phyloP scores from a whole-genome alignment of 2,888 invertebrate genomes.

The Parascotia fuliginaria region DNA sequence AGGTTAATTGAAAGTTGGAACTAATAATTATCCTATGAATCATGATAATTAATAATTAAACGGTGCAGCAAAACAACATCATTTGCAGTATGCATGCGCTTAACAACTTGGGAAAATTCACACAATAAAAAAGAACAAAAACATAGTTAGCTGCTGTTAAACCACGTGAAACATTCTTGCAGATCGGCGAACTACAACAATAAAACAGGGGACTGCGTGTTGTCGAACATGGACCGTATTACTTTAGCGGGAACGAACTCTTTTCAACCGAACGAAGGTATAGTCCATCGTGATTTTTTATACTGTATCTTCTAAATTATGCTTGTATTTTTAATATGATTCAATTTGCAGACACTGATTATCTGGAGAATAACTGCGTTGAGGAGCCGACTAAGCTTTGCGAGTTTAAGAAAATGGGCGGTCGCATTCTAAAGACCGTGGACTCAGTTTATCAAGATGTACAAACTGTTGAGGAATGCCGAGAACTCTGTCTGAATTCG shows the following conservation, averaged over 20 bases:
- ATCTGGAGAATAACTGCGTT: slow-evolving; percentile 96
- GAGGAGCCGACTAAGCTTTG: slow-evolving; percentile 97
- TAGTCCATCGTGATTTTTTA: slow-evolving; percentile 34
- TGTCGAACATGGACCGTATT: slow-evolving; percentile 96
- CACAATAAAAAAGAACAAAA: slow-evolving; percentile 65
- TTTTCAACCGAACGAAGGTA: slow-evolving; percentile 89
- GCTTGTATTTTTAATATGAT: slow-evolving; percentile 3
- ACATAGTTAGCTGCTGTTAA: slow-evolving; percentile 56
- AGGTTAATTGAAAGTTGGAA: slow-evolving; percentile 15
- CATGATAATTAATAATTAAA: slow-evolving; percentile 46
- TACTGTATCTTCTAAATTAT: slow-evolving; percentile 14
- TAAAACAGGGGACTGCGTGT: slow-evolving; percentile 93
- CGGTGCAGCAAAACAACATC: slow-evolving; percentile 50
- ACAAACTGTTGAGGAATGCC: slow-evolving; percentile 93
- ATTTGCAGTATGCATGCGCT: slow-evolving; percentile 41
- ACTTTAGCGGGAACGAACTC: slow-evolving; percentile 93
- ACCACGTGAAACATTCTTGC: slow-evolving; percentile 76
- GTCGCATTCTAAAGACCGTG: slow-evolving; percentile 96
- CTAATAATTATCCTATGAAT: slow-evolving; percentile 36
- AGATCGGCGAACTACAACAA: slow-evolving; percentile 97
- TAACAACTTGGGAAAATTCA: slow-evolving; percentile 75
- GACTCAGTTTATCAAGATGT: slow-evolving; percentile 97
- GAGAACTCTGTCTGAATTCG: slow-evolving; percentile 94
- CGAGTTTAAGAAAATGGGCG: slow-evolving; percentile 95
- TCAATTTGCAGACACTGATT: slow-evolving; percentile 86